phyloP scores from a whole-genome alignment of 1,140 invertebrate species.

The Drosophila pandora region DNA sequence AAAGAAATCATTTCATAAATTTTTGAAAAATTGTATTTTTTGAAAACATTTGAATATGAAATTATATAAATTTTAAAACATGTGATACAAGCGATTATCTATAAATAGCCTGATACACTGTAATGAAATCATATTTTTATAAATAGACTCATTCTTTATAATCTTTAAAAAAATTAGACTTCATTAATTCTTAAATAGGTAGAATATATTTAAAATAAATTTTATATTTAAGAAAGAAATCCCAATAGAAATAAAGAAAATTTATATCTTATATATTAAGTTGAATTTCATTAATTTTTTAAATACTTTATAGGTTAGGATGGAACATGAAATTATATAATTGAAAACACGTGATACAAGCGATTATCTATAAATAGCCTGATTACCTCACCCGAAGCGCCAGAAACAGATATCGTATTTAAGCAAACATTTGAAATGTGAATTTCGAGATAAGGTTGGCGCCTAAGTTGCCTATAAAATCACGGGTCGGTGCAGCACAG shows the following conservation, averaged over 20 bases:
- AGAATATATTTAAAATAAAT: too few relatives aligned
- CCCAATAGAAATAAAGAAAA: too few relatives aligned
- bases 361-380: slow-evolving; percentile 20
- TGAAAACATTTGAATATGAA: neutral
- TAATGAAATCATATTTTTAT: too few relatives aligned
- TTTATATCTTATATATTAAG: neutral
- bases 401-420: slow-evolving; percentile 12
- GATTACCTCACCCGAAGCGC: slow-evolving; percentile 16
- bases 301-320: neutral
- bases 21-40: neutral
- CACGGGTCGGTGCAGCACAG: neutral
- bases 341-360: slow-evolving; percentile 29
- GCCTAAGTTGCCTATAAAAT: slow-evolving; percentile 44
- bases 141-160: too few relatives aligned
- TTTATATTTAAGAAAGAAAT: too few relatives aligned
- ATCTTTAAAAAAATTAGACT: too few relatives aligned
- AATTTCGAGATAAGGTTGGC: slow-evolving; percentile 28
- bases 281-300: neutral
- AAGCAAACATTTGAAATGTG: slow-evolving; percentile 24
- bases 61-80: slow-evolving; percentile 26
- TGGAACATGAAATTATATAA: slow-evolving; percentile 1
- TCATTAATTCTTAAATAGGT: too few relatives aligned
- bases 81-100: slow-evolving; percentile 14
- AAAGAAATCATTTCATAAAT: neutral
- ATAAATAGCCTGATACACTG: slow-evolving; percentile 20